phyloP scores from a whole-genome alignment of 1,140 invertebrate species.

The Battus philenor region DNA sequence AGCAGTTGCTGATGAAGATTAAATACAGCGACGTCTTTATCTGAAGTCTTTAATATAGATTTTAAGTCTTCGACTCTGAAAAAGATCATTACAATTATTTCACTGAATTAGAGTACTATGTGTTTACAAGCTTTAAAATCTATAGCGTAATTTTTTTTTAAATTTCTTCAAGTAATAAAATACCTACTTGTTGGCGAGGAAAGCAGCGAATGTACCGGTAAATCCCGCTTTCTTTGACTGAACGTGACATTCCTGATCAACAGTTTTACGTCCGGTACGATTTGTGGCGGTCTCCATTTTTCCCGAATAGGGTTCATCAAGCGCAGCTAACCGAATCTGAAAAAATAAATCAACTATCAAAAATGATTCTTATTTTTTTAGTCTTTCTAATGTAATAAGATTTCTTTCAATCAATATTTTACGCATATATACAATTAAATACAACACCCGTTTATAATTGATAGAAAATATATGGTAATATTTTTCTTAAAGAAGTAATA shows the following conservation, averaged over 20 bases:
- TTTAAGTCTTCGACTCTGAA: slow-evolving; percentile 90
- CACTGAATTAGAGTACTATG: not conserved
- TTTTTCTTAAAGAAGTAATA: too few relatives aligned
- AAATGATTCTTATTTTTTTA: too few relatives aligned
- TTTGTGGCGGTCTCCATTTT: slow-evolving; percentile 80
- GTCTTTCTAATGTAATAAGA: too few relatives aligned
- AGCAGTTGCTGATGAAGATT: slow-evolving; percentile 92
- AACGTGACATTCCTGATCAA: slow-evolving; percentile 93
- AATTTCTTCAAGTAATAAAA: slow-evolving; percentile 1
- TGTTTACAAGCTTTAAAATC: not conserved
- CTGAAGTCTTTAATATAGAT: slow-evolving; percentile 87
- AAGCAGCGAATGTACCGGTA: slow-evolving; percentile 92
- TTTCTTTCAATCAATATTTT: too few relatives aligned
- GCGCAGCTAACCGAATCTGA: slow-evolving; percentile 91
- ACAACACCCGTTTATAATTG: too few relatives aligned
- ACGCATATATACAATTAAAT: too few relatives aligned
- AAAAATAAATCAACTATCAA: too few relatives aligned
- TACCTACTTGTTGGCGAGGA: slow-evolving; percentile 84
- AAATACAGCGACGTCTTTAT: slow-evolving; percentile 91
- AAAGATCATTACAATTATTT: slow-evolving; percentile 10
- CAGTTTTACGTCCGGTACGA: slow-evolving; percentile 84
- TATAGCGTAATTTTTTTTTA: not conserved
- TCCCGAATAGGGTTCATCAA: slow-evolving; percentile 93
- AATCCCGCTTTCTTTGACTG: slow-evolving; percentile 86
- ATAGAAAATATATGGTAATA: too few relatives aligned